phyloP scores from a whole-genome alignment of 2,113 vertebrate genomes.

The Antigone vipio region DNA sequence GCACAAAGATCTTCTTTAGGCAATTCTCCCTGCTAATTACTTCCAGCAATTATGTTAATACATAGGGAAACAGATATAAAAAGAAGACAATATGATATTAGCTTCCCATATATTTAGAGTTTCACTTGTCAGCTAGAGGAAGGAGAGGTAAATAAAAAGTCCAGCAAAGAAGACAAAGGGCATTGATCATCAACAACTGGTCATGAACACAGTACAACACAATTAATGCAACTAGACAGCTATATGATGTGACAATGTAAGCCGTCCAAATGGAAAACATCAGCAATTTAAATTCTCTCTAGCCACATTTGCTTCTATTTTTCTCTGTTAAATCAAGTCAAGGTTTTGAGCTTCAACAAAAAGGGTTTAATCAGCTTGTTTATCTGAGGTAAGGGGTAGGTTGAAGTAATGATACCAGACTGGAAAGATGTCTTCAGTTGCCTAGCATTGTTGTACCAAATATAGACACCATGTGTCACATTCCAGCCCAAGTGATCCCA shows the following conservation, averaged over 20 bases:
- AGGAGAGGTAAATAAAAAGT: background rate
- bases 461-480: background rate
- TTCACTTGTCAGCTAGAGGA: background rate
- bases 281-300: background rate
- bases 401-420: background rate
- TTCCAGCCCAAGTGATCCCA: background rate
- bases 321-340: background rate
- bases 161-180: background rate
- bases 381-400: background rate
- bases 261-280: background rate
- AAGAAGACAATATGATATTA: background rate
- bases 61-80: background rate
- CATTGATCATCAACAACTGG: background rate
- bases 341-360: background rate
- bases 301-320: background rate
- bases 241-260: background rate
- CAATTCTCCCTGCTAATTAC: constrained; percentile 15
- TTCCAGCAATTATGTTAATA: constrained; percentile 47
- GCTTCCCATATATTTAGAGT: background rate
- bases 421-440: background rate
- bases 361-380: background rate
- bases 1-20: background rate
- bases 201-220: background rate
- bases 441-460: constrained; percentile 7
- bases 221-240: background rate